A percentile compares a stretch with the other conserved stretches of the same genome.
These are phyloP conservation scores for Ischnus inquisitorius DNA, from an alignment of 2,888 invertebrate species.

Conservation along the genomic window DNA sequence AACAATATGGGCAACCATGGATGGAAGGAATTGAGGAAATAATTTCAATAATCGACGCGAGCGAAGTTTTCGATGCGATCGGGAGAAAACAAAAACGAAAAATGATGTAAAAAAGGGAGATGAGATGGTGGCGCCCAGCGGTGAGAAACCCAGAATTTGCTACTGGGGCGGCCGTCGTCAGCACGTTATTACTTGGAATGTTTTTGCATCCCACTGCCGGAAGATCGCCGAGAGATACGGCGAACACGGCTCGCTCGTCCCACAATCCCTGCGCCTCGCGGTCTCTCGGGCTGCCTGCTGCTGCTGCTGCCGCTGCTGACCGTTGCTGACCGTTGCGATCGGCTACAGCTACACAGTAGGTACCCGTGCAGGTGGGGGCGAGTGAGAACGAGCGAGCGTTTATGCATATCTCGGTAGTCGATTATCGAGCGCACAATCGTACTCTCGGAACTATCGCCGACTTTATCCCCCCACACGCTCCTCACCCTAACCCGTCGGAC, in stretches of 20 bases:
- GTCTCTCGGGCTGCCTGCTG: conserved; percentile 19
- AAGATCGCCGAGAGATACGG: conserved; percentile 73
- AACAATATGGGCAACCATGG: not conserved
- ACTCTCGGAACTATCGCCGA: conserved; percentile 75
- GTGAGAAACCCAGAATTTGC: conserved; percentile 48
- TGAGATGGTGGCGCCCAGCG: conserved; percentile 7
- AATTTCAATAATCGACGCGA: not conserved
- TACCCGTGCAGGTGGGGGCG: conserved; percentile 48
- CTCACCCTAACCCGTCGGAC: conserved; percentile 12
- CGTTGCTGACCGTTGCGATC: conserved; percentile 16
- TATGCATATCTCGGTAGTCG: conserved; percentile 79
- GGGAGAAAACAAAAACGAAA: not conserved
- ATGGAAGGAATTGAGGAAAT: not conserved
- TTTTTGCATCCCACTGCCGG: conserved; percentile 73
- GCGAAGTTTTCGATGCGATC: conserved; percentile 16
- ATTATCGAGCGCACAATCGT: conserved; percentile 79
- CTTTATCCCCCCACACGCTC: conserved; percentile 43
- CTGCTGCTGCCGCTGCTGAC: conserved; percentile 7
- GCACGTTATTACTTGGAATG: conserved; percentile 75
- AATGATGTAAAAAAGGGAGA: not conserved
- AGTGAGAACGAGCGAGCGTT: conserved; percentile 74
- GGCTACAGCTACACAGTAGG: conserved; percentile 32
- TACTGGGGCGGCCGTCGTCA: conserved; percentile 48
- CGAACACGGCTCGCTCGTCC: conserved; percentile 69
- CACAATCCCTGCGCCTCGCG: conserved; percentile 17